Conservation (phyloP, 2,888 invertebrate genomes). For the Pachliopta kotzebuea region DNA sequence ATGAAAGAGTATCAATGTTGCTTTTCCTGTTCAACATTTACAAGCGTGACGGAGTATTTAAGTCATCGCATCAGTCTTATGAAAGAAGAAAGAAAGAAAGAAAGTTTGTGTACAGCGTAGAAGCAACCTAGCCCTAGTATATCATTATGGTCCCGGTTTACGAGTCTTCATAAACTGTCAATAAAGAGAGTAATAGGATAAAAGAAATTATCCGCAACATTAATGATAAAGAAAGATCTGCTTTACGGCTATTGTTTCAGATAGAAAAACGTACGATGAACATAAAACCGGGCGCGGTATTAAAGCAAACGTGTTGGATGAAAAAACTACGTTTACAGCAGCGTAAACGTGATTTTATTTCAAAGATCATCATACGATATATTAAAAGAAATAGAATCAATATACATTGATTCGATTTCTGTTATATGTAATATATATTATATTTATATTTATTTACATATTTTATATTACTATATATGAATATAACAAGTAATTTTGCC, state of each 20-base stretch:
- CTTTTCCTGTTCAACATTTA: no score
- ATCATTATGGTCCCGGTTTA: slow-evolving; percentile 47
- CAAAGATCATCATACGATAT: neutral
- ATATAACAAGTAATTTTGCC: neutral
- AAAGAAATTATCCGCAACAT: slow-evolving; percentile 39
- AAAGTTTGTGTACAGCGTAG: slow-evolving; percentile 20
- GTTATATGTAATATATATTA: no score
- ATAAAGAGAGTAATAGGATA: slow-evolving; percentile 39
- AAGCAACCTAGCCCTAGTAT: slow-evolving; percentile 39
- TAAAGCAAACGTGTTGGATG: neutral
- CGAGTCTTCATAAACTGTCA: slow-evolving; percentile 51
- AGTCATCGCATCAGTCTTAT: no score
- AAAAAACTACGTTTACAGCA: neutral
- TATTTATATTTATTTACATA: no score
- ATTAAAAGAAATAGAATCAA: neutral
- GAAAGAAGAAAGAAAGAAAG: no score
- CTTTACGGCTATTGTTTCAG: slow-evolving; percentile 33
- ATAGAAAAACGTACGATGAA: slow-evolving; percentile 5
- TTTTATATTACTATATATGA: no score
- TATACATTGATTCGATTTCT: no score
- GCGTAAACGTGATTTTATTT: neutral
- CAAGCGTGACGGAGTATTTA: no score
- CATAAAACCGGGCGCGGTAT: neutral
- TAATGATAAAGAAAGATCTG: slow-evolving; percentile 38
- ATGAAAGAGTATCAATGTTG: no score